Evolutionary conservation across 2,888 invertebrate genomes (phyloP), one percentile per base, ranked within the genome.

Genomic region (Amphipyra berbera): DNA sequence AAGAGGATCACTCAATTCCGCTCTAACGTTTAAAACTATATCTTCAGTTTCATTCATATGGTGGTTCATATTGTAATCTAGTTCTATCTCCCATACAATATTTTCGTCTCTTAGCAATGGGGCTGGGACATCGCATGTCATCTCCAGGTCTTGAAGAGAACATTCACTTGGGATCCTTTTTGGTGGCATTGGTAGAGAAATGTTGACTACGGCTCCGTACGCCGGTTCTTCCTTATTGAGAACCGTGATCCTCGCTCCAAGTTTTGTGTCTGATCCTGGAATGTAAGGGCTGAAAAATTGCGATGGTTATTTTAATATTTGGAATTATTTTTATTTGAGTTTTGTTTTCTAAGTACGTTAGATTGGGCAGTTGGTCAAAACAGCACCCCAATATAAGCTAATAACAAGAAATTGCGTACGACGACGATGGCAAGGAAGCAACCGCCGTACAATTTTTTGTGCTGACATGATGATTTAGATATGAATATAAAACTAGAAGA

Each of bases 221-320:
- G 93, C 93, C n/a, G 95, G 93, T 71, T 95, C 95, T 56, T 88
- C 90, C 54, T 76, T 82, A 54, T 95, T 93, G 0, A 82, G 13
- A 0, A 94, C 82, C 1, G 76, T 88, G 0, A 95, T 79, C 58
- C 76, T 87, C 8, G 87, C 85, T 3, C 93, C 93, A 0, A 95
- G 77, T 47, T 77, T 85, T n/a, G 84, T 69, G 9, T 85, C 81
- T 7, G 83, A 74, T 27, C 94, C 95, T 52, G 95, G 95, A 61
- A 90, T 73, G 46, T 88, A 92, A 5, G 86, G 84, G 27, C 94
- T 94, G 6, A 68, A 76, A 64, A 42, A 7, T 67, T 41, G 10
- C 10, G 0, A 9, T 27, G n/a, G 0, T 61, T n/a, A 1, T 30
- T 15, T 42, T 0, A 15, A 40, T 21, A 35, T 4, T 30, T 30